Base-by-base conservation (phyloP, 2,797 vertebrate genomes). In the Anguilla megastoma region DNA sequence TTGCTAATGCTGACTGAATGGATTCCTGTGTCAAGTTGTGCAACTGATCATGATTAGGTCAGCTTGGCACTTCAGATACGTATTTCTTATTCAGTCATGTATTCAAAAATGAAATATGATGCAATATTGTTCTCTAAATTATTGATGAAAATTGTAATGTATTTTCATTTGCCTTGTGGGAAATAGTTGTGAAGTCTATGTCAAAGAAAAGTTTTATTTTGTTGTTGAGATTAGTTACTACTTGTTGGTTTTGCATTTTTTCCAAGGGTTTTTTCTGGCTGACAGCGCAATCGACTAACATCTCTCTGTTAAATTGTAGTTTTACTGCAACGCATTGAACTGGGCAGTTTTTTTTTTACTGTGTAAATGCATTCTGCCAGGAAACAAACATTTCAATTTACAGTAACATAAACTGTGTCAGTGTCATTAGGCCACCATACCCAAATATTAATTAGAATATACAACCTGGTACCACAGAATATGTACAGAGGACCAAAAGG, bases 1-100 rank as follows among this genome's bases (percentile, higher is more conserved):
- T 48, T 86, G 90, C 91, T 69, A 89, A 91, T 86, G 93, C 94
- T 94, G 91, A 94, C 87, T 96, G 93, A 94, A 91, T 58, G 87
- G 93, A 89, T 88, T 86, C 24, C 69, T 90, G 90, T 91, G 91
- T 90, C 87, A 45, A 90, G 88, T 87, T 74, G 69, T 89, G 88
- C 66, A 86, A 63, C 87, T 48, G n/a, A 54, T 69, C 69, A 86
- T 82, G 54, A 63, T 60, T 90, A 85, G 54, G 79, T 91, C 89
- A 84, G 52, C 88, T n/a, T 90, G 58, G 50, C 89, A 87, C 66
- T 87, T 45, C 66, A 89, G 85, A 69, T 52, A 60, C 85, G 45
- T 86, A 56, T 63, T 69, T 88, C 30, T 56, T 58, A 45, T 80
- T 85, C 54, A 76, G 50, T 86, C 33, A 50, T 83, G 83, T 10